Base-by-base conservation (phyloP, 2,888 invertebrate genomes). In the Cataglyphis cursor region DNA sequence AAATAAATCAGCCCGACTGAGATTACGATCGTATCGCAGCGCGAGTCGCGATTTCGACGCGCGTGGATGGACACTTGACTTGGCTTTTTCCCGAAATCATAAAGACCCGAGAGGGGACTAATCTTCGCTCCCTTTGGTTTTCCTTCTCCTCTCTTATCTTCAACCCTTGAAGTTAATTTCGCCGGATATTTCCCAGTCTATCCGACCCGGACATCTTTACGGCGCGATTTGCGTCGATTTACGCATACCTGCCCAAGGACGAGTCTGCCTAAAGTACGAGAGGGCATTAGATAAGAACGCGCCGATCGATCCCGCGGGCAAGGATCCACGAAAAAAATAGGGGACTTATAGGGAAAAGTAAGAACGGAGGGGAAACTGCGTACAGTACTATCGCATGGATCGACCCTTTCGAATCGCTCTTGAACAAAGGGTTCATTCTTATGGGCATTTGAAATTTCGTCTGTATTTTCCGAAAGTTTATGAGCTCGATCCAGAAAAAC, bases 261-360 rank as follows among this genome's bases (percentile, higher is more conserved):
- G 66, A 28, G 28, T 12, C 51, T n/a, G 12, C 54, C 21, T 44
- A 64, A 83, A 80, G 48, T 64, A 80, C 15, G 64, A 41, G 68
- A 38, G 9, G 21, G 18, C 41, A 24, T 28, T 51, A 61, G 64
- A 82, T 65, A 68, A 82, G 66, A 76, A 76, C 6, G 28, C 48
- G 54, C 21, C n/a, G 78, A 83, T 81, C 61, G 72, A 83, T 81
- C 81, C 73, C 81, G 6, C 24, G 59, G 83, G 72, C 72, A 24
- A 65, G 24, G 51, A 81, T 59, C 1, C 41, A 15, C 12, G 21
- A 48, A 68, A 72, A 81, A 81, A 57, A 44, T 51, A 38, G 10
- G 9, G 15, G 35, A 70, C 8, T 54, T 51, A 21, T 24, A 41
- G 51, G 5, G 44, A 44, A 24, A 31, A 1, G 21, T 44, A 31